Evolutionary conservation across 2,797 vertebrate species (phyloP).

Genomic region (Bucorvus abyssinicus): DNA sequence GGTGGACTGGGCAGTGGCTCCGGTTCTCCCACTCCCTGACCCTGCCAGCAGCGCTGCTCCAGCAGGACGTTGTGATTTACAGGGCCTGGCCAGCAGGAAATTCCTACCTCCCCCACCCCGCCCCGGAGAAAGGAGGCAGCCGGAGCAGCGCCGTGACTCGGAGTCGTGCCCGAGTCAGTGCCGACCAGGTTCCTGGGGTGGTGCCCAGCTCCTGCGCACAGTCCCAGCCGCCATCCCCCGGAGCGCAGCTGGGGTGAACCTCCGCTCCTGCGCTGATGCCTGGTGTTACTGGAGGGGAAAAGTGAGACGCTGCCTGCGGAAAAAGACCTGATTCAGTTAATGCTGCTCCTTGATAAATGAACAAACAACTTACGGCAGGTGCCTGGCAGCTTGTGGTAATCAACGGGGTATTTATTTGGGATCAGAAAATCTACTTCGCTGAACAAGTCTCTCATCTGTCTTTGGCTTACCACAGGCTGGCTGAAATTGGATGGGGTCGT

Average conservation of each 20-base stretch:
- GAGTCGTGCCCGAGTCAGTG: slow-evolving; percentile 19
- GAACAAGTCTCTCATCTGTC: background rate
- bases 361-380: slow-evolving; percentile 26
- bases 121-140: background rate
- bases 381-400: background rate
- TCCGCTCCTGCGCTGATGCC: background rate
- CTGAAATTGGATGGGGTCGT: slow-evolving; percentile 10
- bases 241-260: background rate
- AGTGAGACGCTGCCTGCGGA: background rate
- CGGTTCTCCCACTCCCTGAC: background rate
- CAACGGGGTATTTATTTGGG: slow-evolving; percentile 1
- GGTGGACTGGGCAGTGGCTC: background rate
- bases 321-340: background rate
- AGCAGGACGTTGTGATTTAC: slow-evolving; percentile 41
- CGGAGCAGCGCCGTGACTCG: slow-evolving; percentile 20
- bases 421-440: background rate
- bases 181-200: background rate
- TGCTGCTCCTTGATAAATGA: background rate
- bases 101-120: slow-evolving; percentile 44
- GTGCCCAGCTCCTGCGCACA: background rate
- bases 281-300: background rate
- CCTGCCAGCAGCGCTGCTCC: background rate
- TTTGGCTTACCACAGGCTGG: background rate
- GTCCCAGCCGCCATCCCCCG: background rate
- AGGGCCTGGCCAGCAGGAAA: slow-evolving; percentile 52